Evolutionary conservation across 2,797 vertebrate genomes (phyloP).

Genomic region (Sebastes vulpes): DNA sequence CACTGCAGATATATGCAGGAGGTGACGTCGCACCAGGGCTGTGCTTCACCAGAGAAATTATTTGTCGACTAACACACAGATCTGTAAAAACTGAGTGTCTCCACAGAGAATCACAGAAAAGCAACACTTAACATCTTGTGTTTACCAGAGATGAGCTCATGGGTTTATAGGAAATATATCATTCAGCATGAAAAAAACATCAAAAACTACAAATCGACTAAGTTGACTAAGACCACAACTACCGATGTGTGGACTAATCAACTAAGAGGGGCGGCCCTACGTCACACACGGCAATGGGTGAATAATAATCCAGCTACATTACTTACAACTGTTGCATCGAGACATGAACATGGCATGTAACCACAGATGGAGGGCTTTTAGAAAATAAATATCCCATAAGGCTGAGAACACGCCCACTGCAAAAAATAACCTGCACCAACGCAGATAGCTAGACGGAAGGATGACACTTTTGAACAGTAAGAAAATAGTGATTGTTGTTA

Average conservation of each 20-base stretch:
- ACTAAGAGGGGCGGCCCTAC: too few relatives aligned
- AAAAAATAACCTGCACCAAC: not conserved
- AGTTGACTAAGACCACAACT: too few relatives aligned
- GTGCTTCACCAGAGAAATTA: not conserved
- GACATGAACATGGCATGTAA: not conserved
- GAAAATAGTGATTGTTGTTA: too few relatives aligned
- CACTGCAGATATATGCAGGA: not conserved
- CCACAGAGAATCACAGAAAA: too few relatives aligned
- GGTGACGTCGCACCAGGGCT: not conserved
- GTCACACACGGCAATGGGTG: too few relatives aligned
- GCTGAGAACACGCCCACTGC: fast-evolving
- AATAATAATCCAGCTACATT: not conserved
- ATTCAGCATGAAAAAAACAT: too few relatives aligned
- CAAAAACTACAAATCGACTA: too few relatives aligned
- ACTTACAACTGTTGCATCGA: not conserved
- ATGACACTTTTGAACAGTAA: too few relatives aligned
- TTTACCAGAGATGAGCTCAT: too few relatives aligned
- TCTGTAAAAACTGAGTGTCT: not conserved
- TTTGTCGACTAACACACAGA: not conserved
- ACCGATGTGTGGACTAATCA: too few relatives aligned
- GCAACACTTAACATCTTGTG: too few relatives aligned
- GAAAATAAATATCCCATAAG: not conserved
- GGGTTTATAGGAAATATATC: too few relatives aligned
- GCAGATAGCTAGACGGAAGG: not conserved
- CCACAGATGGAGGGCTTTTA: not conserved